Evolutionary conservation across 2,797 vertebrate species (phyloP).

Genomic region (Premnoplex brunnescens): DNA sequence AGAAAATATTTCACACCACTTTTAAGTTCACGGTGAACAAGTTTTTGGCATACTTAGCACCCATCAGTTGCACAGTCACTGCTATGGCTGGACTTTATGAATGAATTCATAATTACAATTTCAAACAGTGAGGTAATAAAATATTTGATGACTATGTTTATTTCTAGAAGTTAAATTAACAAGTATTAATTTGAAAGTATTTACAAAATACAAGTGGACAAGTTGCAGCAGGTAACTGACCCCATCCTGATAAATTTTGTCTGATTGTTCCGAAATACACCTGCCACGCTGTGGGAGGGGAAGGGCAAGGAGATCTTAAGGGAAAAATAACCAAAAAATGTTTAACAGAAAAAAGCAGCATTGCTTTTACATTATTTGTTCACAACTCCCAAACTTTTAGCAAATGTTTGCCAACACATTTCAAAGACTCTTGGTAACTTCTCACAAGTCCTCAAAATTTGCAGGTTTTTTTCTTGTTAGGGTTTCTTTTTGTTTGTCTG

Average conservation of each 20-base stretch:
- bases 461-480: not conserved
- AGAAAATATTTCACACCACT: not conserved
- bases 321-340: not conserved
- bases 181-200: not conserved
- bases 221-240: not conserved
- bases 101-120: not conserved
- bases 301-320: not conserved
- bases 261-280: not conserved
- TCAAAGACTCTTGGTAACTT: not conserved
- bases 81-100: not conserved
- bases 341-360: not conserved
- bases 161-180: not conserved
- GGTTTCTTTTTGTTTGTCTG: not conserved
- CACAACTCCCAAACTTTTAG: not conserved
- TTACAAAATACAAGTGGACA: not conserved
- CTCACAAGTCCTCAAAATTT: not conserved
- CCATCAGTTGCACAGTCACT: not conserved
- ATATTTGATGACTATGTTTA: not conserved
- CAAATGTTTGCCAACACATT: not conserved
- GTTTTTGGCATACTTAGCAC: not conserved
- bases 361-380: not conserved
- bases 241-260: not conserved
- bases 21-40: not conserved
- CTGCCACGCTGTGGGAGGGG: not conserved
- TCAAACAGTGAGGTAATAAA: not conserved